Evolutionary conservation across 2,888 invertebrate species (phyloP), one percentile per base, ranked within the genome.

Genomic region (Ormyrus nitidulus): DNA sequence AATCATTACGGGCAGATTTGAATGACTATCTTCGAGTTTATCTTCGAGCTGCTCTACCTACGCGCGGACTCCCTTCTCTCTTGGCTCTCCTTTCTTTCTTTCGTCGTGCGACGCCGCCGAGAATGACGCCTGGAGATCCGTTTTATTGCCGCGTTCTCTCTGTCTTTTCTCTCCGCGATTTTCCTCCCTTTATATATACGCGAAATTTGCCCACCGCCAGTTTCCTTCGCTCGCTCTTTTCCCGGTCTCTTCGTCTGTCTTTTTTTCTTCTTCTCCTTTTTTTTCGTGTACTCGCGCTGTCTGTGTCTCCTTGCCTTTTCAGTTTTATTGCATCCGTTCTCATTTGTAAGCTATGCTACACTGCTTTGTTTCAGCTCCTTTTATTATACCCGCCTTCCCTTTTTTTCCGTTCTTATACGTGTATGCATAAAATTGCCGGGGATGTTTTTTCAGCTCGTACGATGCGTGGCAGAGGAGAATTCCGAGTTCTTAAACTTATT

Each of bases 1-100:
- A 90, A 90, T 90, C 90, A 90, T 90, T 90, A 90, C 88, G 73
- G 85, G 86, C 86, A 88, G 87, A 90, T 90, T 90, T 90, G 87
- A 89, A 90, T 90, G 88, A 88, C 89, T 90, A 90, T 90, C 89
- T 88, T 85, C 75, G 82, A 80, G 80, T 82, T 82, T 82, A 82
- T 82, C 82, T 82, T 64, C 56, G 19, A 51, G 9, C 48, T 51
- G 4, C 7, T 48, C 19, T 19, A 51, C 44, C n/a, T 71, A 53
- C 34, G 34, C 59, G 51, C 34, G 49, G 9, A n/a, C 72, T 73
- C 34, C 34, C 19, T 54, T 34, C 34, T 34, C 34, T 72, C n/a
- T 6, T 44, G 34, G 34, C 9, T 62, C 53, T 62, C 4, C 48
- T 19, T 8, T 53, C 6, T 10, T 44, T 68, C n/a, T 8, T 56